Evolutionary conservation across 37 sponge, comb jelly and placozoan species (phyloP).

Genomic region (Tethya wilhelma): DNA sequence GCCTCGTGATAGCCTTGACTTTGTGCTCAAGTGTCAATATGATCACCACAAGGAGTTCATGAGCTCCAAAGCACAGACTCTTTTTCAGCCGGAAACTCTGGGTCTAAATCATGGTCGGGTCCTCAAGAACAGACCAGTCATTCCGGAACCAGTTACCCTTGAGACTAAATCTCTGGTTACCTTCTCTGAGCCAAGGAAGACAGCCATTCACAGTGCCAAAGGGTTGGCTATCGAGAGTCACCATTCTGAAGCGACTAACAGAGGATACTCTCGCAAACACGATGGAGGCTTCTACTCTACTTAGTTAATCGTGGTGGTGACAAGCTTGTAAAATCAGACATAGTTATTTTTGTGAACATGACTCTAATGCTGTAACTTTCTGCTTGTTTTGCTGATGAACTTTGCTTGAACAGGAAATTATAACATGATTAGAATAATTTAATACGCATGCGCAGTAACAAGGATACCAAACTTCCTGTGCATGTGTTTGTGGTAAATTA

Average conservation of each 20-base stretch:
- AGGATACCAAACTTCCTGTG: too few species aligned
- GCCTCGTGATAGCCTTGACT: conserved; percentile 91
- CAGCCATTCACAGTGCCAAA: conserved; percentile 58
- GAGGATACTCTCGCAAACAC: conserved; percentile 95
- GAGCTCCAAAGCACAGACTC: conserved; percentile 77
- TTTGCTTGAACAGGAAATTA: too few species aligned
- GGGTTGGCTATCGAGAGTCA: conserved; percentile 94
- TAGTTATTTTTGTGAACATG: too few species aligned
- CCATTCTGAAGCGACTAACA: conserved; percentile 92
- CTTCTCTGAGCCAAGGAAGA: conserved; percentile 49
- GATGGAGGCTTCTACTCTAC: conserved; percentile 98
- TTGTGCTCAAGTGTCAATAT: conserved; percentile 90
- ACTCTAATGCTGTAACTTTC: too few species aligned
- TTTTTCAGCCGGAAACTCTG: conserved; percentile 87
- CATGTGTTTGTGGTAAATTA: too few species aligned
- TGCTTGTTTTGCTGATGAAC: too few species aligned
- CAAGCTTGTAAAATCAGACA: too few species aligned
- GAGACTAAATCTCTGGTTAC: conserved; percentile 54
- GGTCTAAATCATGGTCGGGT: conserved; percentile 72
- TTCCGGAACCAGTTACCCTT: conserved; percentile 45
- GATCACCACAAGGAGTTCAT: conserved; percentile 90
- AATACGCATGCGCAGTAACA: too few species aligned
- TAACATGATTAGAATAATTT: too few species aligned
- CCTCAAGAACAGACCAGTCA: conserved; percentile 69
- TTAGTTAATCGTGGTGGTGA: too few species aligned